Percentiles rank a stretch among this genome's conserved stretches.
These are phyloP conservation scores for Oceanodroma leucorhoa DNA, from an alignment of 2,797 vertebrate genomes.

Conservation along the genomic window DNA sequence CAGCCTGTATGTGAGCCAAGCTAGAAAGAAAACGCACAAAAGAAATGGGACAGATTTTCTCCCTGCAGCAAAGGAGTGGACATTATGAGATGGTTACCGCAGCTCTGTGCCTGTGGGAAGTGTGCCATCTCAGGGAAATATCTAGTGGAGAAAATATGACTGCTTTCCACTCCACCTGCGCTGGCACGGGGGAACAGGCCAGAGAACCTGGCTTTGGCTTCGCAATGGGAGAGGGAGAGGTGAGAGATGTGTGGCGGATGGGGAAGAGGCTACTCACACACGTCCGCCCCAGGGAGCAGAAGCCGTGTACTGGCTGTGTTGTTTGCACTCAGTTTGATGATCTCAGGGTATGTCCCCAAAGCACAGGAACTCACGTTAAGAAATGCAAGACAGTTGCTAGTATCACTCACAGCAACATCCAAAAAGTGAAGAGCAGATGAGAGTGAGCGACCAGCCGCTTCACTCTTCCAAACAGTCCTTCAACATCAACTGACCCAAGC, in stretches of 20 bases:
- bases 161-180: neutral
- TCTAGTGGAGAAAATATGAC: neutral
- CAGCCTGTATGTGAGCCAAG: neutral
- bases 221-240: neutral
- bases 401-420: accelerated
- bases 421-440: neutral
- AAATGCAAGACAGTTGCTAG: neutral
- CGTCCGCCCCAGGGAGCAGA: neutral
- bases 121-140: neutral
- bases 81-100: neutral
- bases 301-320: neutral
- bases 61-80: neutral
- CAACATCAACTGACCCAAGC: neutral
- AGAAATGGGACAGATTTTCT: neutral
- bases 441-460: neutral
- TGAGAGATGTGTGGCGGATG: neutral
- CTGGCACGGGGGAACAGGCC: neutral
- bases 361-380: accelerated
- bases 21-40: neutral
- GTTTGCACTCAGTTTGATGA: neutral
- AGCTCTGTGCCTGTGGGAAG: neutral
- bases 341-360: neutral
- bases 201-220: neutral
- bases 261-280: neutral
- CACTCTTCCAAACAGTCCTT: neutral